Evolutionary conservation across 2,888 invertebrate genomes (phyloP), one percentile per base, ranked within the genome.

Genomic region (Micoletzkya japonica): DNA sequence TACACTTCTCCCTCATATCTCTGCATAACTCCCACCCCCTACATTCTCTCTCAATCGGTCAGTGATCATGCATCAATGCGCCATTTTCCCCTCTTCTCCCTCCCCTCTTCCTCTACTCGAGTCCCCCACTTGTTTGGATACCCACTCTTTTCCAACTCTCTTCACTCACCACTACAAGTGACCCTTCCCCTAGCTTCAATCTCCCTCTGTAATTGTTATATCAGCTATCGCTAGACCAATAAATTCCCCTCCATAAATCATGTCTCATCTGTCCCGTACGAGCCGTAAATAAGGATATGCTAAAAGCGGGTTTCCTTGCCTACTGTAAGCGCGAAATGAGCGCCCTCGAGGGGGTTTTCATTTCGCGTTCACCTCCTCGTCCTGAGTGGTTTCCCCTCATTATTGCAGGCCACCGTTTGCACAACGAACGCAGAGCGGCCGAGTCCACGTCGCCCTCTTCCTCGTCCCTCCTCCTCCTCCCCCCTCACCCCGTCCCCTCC

Each of bases 1-100:
- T 39, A 30, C 37, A 59, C 24, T 59, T 59, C 37, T 59, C 59
- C 28, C 59, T 39, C 4, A 14, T 39, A 7, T 7, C 39, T 39
- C 17, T 39, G 10, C 39, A 17, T 10, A 7, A 10, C 39, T 39
- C 39, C 7, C 7, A 39, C 58, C 37, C 37, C 44, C 28, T 39
- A 59, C 37, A 39, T 39, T 39, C 59, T 59, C 59, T 59, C 59
- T 37, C 39, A 59, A 59, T 59, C 44, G 44, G 39, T 39, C n/a
- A n/a, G n/a, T n/a, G n/a, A 39, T 59, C 59, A 37, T 59, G 39
- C 59, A 37, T 17, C 7, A 34, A 39, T 58, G 58, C 32, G 32
- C 34, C 10, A 24, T 37, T 4, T 17, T n/a, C 57, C 34, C 0
- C 32, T 20, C 17, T 17, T 30, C 24, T 20, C 52, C 37, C 59